Evolutionary conservation across 2,888 invertebrate genomes (phyloP).

Genomic region (Yponomeuta sedellus): DNA sequence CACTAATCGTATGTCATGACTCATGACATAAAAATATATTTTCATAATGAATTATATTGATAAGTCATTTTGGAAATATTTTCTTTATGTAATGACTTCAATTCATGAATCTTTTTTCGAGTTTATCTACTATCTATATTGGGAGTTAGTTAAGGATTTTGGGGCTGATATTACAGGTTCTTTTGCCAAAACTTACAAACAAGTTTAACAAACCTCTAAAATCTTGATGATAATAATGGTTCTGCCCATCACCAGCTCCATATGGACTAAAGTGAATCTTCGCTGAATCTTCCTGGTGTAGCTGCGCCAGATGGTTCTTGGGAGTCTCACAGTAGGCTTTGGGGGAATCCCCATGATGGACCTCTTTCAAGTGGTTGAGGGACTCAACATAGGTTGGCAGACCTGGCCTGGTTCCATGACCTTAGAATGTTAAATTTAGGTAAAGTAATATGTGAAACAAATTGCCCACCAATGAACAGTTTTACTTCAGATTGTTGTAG

Average conservation of each 20-base stretch:
- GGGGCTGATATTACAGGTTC: no score
- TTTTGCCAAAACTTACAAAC: no score
- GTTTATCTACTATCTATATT: no score
- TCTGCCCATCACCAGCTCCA: conserved; percentile 67
- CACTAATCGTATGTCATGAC: no score
- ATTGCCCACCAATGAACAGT: not conserved
- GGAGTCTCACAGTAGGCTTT: conserved; percentile 58
- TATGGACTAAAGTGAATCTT: conserved; percentile 53
- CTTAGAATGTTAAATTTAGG: not conserved
- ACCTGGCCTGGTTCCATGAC: conserved; percentile 31
- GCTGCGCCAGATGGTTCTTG: conserved; percentile 37
- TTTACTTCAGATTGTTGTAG: no score
- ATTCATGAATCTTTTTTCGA: no score
- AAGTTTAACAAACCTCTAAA: conserved; percentile 41
- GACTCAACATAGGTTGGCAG: conserved; percentile 63
- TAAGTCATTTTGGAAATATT: no score
- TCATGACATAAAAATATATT: no score
- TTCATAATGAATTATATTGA: no score
- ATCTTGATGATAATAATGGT: conserved; percentile 56
- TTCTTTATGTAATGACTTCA: no score
- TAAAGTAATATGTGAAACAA: no score
- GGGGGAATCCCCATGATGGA: conserved; percentile 49
- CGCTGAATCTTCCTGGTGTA: conserved; percentile 44
- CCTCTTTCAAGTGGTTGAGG: conserved; percentile 56
- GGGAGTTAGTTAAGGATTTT: no score